Conservation (phyloP, 2,797 vertebrate genomes). For the Phoxinus dragarum region DNA sequence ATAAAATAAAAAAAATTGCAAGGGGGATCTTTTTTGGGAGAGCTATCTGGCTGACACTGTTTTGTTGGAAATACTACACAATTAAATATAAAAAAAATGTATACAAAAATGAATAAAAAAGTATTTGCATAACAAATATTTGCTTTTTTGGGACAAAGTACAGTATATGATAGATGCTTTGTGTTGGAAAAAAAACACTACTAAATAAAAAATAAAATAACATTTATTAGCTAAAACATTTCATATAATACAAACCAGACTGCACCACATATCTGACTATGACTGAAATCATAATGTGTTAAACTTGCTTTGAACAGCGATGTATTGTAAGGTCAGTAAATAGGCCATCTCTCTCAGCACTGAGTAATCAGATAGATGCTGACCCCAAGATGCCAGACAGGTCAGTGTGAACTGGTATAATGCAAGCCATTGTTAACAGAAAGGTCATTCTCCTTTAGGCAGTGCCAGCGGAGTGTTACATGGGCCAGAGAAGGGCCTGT, state of each 20-base stretch:
- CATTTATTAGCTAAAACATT: not conserved
- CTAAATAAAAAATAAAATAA: not conserved
- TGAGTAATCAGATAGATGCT: constrained; percentile 57
- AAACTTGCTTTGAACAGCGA: constrained; percentile 45
- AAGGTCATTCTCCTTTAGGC: constrained; percentile 67
- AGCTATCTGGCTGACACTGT: not conserved
- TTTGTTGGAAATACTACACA: not conserved
- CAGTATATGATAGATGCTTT: too few species aligned
- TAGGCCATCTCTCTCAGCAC: constrained; percentile 42
- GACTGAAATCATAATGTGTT: constrained; percentile 29
- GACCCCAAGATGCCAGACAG: constrained; percentile 59
- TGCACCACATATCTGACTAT: constrained; percentile 1
- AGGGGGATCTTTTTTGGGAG: not conserved
- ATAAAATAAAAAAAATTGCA: not conserved
- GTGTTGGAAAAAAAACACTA: not conserved
- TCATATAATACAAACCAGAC: not conserved
- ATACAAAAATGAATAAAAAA: not conserved
- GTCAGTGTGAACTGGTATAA: constrained; percentile 67
- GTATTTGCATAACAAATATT: not conserved
- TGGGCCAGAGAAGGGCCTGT: constrained; percentile 22
- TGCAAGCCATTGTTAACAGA: constrained; percentile 66
- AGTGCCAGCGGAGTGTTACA: constrained; percentile 31
- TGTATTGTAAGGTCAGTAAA: constrained; percentile 30
- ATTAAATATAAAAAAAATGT: not conserved
- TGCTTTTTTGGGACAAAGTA: not conserved